Evolutionary conservation across 1,140 invertebrate genomes (phyloP).

Genomic region (Hycleus phaleratus): DNA sequence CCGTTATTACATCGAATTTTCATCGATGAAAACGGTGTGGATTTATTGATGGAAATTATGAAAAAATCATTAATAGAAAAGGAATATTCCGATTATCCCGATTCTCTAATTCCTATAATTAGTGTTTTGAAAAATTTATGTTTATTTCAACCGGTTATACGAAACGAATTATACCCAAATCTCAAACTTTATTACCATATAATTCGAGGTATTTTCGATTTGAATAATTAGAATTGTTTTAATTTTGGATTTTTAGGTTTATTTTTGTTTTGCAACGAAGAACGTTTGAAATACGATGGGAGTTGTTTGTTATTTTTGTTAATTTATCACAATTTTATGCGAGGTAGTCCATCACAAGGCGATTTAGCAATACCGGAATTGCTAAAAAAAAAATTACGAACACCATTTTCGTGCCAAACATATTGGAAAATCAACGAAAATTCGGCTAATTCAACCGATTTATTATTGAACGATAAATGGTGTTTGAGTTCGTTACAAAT

Average conservation of each 20-base stretch:
- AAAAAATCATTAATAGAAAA: conserved; percentile 48
- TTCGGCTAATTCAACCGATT: not conserved
- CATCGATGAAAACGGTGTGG: conserved; percentile 37
- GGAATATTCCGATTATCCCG: conserved; percentile 54
- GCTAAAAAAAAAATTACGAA: conserved; percentile 38
- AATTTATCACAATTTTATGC: conserved; percentile 44
- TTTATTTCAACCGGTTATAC: conserved; percentile 41
- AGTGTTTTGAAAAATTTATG: conserved; percentile 52
- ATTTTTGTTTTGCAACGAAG: conserved; percentile 49
- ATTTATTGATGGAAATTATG: conserved; percentile 34
- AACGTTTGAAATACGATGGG: conserved; percentile 43
- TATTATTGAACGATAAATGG: conserved; percentile 28
- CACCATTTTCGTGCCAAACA: conserved; percentile 44
- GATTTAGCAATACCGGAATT: conserved; percentile 46
- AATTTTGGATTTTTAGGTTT: conserved; percentile 39
- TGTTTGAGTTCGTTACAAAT: conserved; percentile 41
- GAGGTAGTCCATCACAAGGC: conserved; percentile 34
- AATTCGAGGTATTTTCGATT: conserved; percentile 46
- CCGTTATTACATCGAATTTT: conserved; percentile 46
- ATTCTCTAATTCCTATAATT: conserved; percentile 54
- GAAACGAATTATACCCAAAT: conserved; percentile 47
- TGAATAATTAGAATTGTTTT: not conserved
- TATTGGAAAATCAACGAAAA: conserved; percentile 45
- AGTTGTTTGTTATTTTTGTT: conserved; percentile 44
- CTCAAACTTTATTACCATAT: conserved; percentile 47